Base-by-base conservation (phyloP, 2,113 vertebrate genomes). In the Redunca redunca region DNA sequence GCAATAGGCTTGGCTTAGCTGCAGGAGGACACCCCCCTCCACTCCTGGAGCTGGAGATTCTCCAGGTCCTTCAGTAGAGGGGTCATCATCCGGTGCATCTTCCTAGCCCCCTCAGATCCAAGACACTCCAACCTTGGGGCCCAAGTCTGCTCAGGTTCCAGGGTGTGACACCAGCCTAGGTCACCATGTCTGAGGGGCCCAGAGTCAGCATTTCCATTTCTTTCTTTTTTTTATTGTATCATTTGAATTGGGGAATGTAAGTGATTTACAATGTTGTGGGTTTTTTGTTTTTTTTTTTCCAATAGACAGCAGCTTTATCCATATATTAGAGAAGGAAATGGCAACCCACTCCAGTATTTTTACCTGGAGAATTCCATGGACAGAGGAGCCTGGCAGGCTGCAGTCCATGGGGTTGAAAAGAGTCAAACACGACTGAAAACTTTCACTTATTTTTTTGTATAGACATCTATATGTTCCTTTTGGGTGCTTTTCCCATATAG, bases 271-370 rank as follows among this genome's bases (percentile, higher is more conserved):
- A 71, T 10, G 17, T 36, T 67, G n/a, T 36, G 64, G 64, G 15
- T 16, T 64, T n/a, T n/a, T 6, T 53, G 19, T 21, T 55, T 19
- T 53, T 7, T 21, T 9, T 67, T 5, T 0, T 16, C 62, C 62
- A 67, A n/a, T 67, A 67, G 33, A 33, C 15, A 64, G 15, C 17
- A 67, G 33, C 17, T 11, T 67, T 67, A 67, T 67, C 16, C 30
- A 64, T 15, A 33, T 64, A 64, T 33, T 64, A 33, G 60, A 64
- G 60, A 33, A 64, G 30, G 60, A 64, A 64, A 64, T 64, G 60
- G 60, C 60, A 64, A 33, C 60, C 1, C 30, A 64, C 6, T 16
- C 60, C 6, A 16, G 60, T 62, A 62, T 30, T 62, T 28, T 62
- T 30, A 30, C 28, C 60, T 62, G 28, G 30, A 62, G 60, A 62